Percentiles rank a stretch among this genome's conserved stretches.
Conservation (phyloP, 2,888 invertebrate species). For the Sisyra terminalis region DNA sequence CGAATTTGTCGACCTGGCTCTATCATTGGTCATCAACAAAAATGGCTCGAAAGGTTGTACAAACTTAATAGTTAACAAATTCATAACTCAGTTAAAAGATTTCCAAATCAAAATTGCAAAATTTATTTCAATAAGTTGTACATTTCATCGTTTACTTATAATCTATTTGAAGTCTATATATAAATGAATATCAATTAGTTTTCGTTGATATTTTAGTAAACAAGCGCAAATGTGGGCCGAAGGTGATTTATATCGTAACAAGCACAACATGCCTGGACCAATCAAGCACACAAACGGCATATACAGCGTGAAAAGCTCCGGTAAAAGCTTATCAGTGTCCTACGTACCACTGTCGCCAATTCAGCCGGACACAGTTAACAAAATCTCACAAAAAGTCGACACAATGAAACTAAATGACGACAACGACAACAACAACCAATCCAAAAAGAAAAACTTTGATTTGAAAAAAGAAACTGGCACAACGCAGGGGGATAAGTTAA, state of each 20-base stretch:
- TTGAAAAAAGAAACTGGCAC: constrained; percentile 18
- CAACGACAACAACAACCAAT: constrained; percentile 25
- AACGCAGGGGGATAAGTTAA: constrained; percentile 56
- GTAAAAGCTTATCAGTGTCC: constrained; percentile 3
- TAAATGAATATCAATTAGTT: too few species aligned
- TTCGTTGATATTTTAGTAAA: constrained; percentile 33
- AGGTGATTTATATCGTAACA: constrained; percentile 43
- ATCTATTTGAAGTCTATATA: too few species aligned
- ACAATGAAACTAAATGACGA: constrained; percentile 42
- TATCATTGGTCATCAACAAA: constrained; percentile 94
- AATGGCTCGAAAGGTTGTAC: constrained; percentile 63
- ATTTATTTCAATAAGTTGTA: too few species aligned
- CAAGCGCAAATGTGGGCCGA: constrained; percentile 63
- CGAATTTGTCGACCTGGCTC: constrained; percentile 96
- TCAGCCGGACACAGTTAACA: constrained; percentile 27
- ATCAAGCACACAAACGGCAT: constrained; percentile 43
- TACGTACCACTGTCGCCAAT: constrained; percentile 10
- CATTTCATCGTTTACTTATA: too few species aligned
- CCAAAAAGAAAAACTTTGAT: constrained; percentile 13
- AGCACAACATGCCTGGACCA: constrained; percentile 30
- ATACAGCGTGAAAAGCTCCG: constrained; percentile 26
- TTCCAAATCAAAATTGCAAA: too few species aligned
- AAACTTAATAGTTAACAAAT: too few species aligned
- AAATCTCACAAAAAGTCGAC: constrained; percentile 41
- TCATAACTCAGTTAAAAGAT: too few species aligned